Evolutionary conservation across 2,113 vertebrate genomes (phyloP).

Genomic region (Ctenomys sociabilis): DNA sequence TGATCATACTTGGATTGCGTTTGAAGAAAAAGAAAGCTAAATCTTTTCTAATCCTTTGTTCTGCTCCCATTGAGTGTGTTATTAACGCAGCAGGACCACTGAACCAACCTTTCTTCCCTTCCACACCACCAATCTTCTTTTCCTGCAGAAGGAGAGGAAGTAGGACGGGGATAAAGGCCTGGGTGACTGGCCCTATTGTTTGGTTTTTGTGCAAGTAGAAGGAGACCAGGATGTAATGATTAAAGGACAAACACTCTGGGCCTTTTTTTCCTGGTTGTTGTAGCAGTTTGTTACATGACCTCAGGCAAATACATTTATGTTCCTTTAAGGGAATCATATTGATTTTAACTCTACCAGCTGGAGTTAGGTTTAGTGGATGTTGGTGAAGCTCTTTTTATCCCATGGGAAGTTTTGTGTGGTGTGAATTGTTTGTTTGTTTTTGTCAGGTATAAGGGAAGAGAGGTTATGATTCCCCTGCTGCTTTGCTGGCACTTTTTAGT

Average conservation of each 20-base stretch:
- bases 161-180: background rate
- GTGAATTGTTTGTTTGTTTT: background rate
- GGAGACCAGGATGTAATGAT: background rate
- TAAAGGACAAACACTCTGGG: slow-evolving; percentile 1
- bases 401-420: background rate
- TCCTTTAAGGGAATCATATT: slow-evolving; percentile 63
- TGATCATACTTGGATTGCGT: slow-evolving; percentile 45
- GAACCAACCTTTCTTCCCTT: background rate
- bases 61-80: background rate
- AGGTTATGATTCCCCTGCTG: background rate
- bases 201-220: slow-evolving; percentile 2
- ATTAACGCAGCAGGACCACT: background rate
- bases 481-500: background rate
- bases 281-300: slow-evolving; percentile 46
- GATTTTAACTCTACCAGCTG: slow-evolving; percentile 65
- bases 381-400: slow-evolving; percentile 54
- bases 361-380: slow-evolving; percentile 57
- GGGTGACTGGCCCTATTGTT: background rate
- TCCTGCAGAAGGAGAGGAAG: background rate
- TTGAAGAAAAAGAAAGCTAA: background rate
- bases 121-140: background rate
- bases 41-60: slow-evolving; percentile 32
- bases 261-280: slow-evolving; percentile 18
- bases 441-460: background rate
- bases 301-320: slow-evolving; percentile 54